Evolutionary conservation across 2,888 invertebrate species (phyloP).

Genomic region (Diplazon laetatorius): DNA sequence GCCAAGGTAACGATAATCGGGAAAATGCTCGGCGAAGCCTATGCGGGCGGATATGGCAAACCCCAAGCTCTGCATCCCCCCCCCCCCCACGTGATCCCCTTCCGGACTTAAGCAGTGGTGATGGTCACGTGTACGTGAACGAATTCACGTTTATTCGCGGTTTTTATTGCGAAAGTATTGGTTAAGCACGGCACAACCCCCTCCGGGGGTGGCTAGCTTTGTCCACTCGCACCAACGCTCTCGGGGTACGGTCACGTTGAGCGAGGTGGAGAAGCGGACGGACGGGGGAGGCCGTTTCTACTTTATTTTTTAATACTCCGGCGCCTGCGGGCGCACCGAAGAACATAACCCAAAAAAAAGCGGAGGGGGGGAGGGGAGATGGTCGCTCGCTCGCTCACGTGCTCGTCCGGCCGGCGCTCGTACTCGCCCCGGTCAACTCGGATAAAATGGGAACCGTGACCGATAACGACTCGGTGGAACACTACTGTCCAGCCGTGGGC

Average conservation of each 20-base stretch:
- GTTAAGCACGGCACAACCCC: slow-evolving; percentile 61
- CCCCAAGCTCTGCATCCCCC: slow-evolving; percentile 26
- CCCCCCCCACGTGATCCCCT: slow-evolving; percentile 18
- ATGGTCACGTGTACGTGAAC: neutral
- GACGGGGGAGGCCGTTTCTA: slow-evolving; percentile 14
- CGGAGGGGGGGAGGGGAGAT: slow-evolving; percentile 3
- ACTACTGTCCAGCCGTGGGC: slow-evolving; percentile 24
- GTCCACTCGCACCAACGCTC: slow-evolving; percentile 63
- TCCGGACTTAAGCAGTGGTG: neutral
- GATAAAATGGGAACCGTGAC: slow-evolving; percentile 56
- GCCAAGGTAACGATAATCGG: slow-evolving; percentile 60
- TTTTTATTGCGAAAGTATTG: slow-evolving; percentile 47
- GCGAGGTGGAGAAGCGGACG: slow-evolving; percentile 9
- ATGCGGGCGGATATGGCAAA: slow-evolving; percentile 28
- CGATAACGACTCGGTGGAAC: slow-evolving; percentile 58
- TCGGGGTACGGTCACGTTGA: slow-evolving; percentile 54
- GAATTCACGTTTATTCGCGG: slow-evolving; percentile 44
- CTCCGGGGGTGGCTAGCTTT: slow-evolving; percentile 54
- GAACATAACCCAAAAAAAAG: slow-evolving; percentile 46
- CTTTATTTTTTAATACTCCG: slow-evolving; percentile 61
- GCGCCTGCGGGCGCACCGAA: slow-evolving; percentile 28
- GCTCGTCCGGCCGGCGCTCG: slow-evolving; percentile 5
- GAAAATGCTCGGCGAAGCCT: slow-evolving; percentile 51
- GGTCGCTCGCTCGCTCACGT: slow-evolving; percentile 26
- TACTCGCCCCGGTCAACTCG: slow-evolving; percentile 46